Percentiles rank a stretch among this genome's conserved stretches.
phyloP scores from a whole-genome alignment of 1,140 invertebrate genomes.

The Drosophila bocki region DNA sequence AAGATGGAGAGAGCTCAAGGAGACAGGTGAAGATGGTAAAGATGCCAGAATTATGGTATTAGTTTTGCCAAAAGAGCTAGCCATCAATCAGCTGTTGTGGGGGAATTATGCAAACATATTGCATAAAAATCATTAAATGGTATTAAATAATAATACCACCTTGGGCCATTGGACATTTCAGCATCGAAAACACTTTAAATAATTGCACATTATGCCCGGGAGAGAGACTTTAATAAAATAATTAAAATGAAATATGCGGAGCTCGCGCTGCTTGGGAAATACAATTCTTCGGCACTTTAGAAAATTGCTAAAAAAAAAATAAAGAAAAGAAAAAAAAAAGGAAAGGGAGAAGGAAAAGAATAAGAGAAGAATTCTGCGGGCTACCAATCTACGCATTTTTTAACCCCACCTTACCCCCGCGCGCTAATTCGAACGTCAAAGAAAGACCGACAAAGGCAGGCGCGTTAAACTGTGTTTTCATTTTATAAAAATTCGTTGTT shows the following conservation, averaged over 20 bases:
- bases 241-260: slow-evolving; percentile 75
- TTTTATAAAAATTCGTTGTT: slow-evolving; percentile 56
- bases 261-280: slow-evolving; percentile 38
- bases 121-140: slow-evolving; percentile 45
- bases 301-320: slow-evolving; percentile 40
- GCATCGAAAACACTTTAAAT: slow-evolving; percentile 72
- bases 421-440: slow-evolving; percentile 50
- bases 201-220: slow-evolving; percentile 59
- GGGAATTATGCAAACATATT: slow-evolving; percentile 36
- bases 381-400: slow-evolving; percentile 79
- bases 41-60: slow-evolving; percentile 30
- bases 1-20: slow-evolving; percentile 7
- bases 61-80: slow-evolving; percentile 14
- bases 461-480: slow-evolving; percentile 63
- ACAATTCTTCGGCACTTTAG: slow-evolving; percentile 33
- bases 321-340: not conserved
- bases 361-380: slow-evolving; percentile 65
- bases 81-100: slow-evolving; percentile 2
- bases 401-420: slow-evolving; percentile 3
- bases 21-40: slow-evolving; percentile 8
- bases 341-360: slow-evolving; percentile 2
- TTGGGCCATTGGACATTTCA: slow-evolving; percentile 28
- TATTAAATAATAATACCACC: slow-evolving; percentile 43
- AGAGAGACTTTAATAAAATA: slow-evolving; percentile 74
- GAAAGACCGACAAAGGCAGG: slow-evolving; percentile 49